A percentile compares a stretch with the other conserved stretches of the same genome.
phyloP scores from a whole-genome alignment of 30 jellyfish, hydroid and myxozoan species.

The Morbakka virulenta region DNA sequence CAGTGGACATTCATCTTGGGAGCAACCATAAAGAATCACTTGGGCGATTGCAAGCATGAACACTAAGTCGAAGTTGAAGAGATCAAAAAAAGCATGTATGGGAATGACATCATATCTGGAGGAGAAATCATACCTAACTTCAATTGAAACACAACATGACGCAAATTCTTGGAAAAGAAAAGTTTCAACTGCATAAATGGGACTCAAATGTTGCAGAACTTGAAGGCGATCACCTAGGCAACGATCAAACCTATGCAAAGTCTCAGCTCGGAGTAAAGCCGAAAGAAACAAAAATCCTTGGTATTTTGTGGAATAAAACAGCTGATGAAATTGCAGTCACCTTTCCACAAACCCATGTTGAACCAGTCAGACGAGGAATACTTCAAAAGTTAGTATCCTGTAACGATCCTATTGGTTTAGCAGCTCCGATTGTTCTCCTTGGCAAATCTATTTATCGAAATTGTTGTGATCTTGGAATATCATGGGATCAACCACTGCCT shows the following conservation, averaged over 20 bases:
- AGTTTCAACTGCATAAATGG: slow-evolving; percentile 61
- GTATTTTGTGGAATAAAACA: slow-evolving; percentile 43
- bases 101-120: no score
- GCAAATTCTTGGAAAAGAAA: slow-evolving; percentile 37
- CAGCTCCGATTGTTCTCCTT: slow-evolving; percentile 34
- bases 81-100: no score
- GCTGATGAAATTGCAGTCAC: slow-evolving; percentile 37
- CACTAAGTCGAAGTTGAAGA: no score
- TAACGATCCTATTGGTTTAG: slow-evolving; percentile 63
- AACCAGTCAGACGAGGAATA: slow-evolving; percentile 48
- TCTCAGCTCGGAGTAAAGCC: slow-evolving; percentile 51
- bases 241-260: slow-evolving; percentile 50
- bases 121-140: no score
- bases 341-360: slow-evolving; percentile 27
- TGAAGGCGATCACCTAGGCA: slow-evolving; percentile 12
- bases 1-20: no score
- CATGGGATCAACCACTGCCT: slow-evolving; percentile 53
- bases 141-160: slow-evolving; percentile 11
- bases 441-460: no score
- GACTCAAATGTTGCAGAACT: slow-evolving; percentile 51
- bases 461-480: no score
- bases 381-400: slow-evolving; percentile 48
- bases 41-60: no score
- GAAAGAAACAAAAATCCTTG: slow-evolving; percentile 55
- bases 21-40: no score